Evolutionary conservation across 2,888 invertebrate genomes (phyloP).

Genomic region (Athrips mouffetella): DNA sequence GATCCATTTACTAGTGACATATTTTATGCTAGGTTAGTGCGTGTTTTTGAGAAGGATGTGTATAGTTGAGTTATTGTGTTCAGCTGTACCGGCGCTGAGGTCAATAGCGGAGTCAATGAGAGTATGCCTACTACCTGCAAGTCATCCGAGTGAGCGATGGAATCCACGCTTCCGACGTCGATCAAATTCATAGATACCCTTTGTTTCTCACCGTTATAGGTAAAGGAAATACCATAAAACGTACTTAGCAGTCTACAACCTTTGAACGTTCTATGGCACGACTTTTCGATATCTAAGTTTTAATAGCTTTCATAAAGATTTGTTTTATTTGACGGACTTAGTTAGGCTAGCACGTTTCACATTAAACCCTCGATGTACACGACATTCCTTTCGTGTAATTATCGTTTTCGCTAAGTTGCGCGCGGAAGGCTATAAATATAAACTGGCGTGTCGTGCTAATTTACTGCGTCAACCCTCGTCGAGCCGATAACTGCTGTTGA

Average conservation of each 20-base stretch:
- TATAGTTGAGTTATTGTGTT: constrained; percentile 70
- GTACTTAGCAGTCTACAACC: background rate
- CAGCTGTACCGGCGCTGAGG: constrained; percentile 50
- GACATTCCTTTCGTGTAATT: constrained; percentile 39
- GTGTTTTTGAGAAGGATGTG: constrained; percentile 54
- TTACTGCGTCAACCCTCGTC: constrained; percentile 69
- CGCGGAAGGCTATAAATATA: constrained; percentile 66
- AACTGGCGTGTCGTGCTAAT: constrained; percentile 70
- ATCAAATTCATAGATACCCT: constrained; percentile 49
- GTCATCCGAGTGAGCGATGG: constrained; percentile 67
- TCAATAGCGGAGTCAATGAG: constrained; percentile 74
- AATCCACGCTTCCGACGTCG: constrained; percentile 70
- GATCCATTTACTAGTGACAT: constrained; percentile 57
- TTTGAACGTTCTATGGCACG: background rate
- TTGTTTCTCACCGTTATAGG: constrained; percentile 43
- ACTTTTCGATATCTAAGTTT: no score
- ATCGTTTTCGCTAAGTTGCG: constrained; percentile 62
- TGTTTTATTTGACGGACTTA: background rate
- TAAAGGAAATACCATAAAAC: background rate
- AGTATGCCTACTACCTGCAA: constrained; percentile 68
- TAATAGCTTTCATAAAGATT: no score
- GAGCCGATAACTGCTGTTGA: constrained; percentile 70
- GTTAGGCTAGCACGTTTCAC: background rate
- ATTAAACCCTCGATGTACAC: constrained; percentile 6
- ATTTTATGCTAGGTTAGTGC: constrained; percentile 28